Percentiles rank a stretch among this genome's conserved stretches.
phyloP scores from a whole-genome alignment of 2,797 vertebrate genomes.

The Pachyuromys duprasi region DNA sequence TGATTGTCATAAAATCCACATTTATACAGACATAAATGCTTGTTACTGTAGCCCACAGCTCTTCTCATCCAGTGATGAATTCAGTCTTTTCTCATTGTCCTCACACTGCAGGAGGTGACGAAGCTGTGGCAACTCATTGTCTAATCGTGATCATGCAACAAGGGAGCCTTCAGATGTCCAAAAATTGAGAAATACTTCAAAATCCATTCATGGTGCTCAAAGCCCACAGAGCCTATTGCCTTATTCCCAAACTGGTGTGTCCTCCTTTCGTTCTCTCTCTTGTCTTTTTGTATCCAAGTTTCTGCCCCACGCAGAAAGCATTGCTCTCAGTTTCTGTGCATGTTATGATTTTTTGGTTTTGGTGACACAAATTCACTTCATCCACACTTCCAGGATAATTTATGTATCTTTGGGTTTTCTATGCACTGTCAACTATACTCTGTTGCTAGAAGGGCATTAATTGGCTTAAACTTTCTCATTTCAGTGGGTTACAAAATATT shows the following conservation, averaged over 20 bases:
- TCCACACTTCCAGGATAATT: background rate
- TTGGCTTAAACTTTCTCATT: background rate
- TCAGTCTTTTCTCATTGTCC: background rate
- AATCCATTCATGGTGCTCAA: background rate
- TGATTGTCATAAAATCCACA: background rate
- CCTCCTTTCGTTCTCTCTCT: background rate
- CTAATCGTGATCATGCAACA: background rate
- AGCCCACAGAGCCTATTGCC: background rate
- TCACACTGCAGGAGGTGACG: slow-evolving; percentile 2
- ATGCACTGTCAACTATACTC: background rate
- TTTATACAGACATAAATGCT: slow-evolving; percentile 17
- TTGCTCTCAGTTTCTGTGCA: background rate
- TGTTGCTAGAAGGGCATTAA: background rate
- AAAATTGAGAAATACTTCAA: background rate
- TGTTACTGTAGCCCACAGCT: background rate
- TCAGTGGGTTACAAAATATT: background rate
- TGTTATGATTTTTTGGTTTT: background rate
- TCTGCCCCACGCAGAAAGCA: background rate
- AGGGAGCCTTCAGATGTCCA: background rate
- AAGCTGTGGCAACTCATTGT: background rate
- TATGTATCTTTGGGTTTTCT: background rate
- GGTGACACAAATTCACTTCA: background rate
- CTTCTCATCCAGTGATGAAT: background rate
- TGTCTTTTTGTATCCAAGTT: background rate
- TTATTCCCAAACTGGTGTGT: background rate